Base-by-base conservation (phyloP, 1,140 invertebrate genomes). In the honey bee (Apis mellifera) region DNA sequence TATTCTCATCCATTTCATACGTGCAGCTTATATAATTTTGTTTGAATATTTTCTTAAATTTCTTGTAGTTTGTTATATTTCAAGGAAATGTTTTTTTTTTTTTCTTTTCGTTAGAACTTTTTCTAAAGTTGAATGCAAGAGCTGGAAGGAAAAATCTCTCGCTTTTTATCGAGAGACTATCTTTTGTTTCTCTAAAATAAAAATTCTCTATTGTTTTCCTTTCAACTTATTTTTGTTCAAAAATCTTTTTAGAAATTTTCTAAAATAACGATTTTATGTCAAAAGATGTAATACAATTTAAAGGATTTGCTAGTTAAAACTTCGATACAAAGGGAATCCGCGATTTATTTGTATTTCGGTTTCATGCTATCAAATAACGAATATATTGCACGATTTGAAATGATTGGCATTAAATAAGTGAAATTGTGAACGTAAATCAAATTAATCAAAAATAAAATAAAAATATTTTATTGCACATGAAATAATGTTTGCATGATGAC, bases 401-500 rank as follows among this genome's bases (percentile, higher is more conserved):
- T 19, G n/a, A 8, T 70, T 52, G n/a, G 26, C 68, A n/a, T n/a
- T 23, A 52, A 70, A 32, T 19, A 23, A 71, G 23, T 9, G 23
- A 71, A 71, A 17, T 19, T 21, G 52, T 9, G 15, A 71, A 32
- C 19, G 17, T 2, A 23, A 17, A 54, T 71, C 55, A 32, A 71
- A 71, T 12, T 55, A 32, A 71, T 11, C 19, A n/a, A 32, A 71
- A 54, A 71, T 55, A 32, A 55, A 55, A 71, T 2, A 23, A 55
- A 32, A 71, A 54, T 13, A 11, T 55, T 55, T 13, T 3, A 9
- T 52, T 12, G 9, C n/a, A 0, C n/a, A 8, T 21, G n/a, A n/a
- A 2, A 8, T 23, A 17, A 17, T 15, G n/a, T 11, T 23, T 15
- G 5, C 4, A 0, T 3, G n/a, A 1, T 9, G 42, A 7, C 21